A percentile compares a stretch with the other conserved stretches of the same genome.
These are phyloP conservation scores for Stegophylla sp. DNA, from an alignment of 2,888 invertebrate species.

Conservation along the genomic window DNA sequence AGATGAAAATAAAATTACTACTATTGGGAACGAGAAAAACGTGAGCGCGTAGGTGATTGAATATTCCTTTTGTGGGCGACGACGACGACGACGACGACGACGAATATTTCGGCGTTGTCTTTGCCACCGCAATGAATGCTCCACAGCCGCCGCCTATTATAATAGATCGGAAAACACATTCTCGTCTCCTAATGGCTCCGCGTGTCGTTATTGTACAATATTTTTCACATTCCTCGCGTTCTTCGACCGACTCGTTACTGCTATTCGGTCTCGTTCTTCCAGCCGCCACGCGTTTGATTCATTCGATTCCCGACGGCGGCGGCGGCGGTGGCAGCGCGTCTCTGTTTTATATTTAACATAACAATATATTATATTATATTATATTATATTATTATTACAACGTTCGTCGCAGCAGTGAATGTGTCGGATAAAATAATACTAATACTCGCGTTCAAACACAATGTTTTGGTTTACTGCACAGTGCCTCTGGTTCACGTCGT, in stretches of 20 bases:
- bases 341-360: no score
- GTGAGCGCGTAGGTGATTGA: conserved; percentile 6
- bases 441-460: no score
- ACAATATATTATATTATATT: no score
- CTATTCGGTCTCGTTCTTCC: background rate
- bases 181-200: background rate
- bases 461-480: no score
- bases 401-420: no score
- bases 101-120: conserved; percentile 18
- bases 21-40: background rate
- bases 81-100: background rate
- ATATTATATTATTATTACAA: no score
- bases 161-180: background rate
- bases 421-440: no score
- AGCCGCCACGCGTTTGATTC: no score
- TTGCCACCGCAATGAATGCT: conserved; percentile 36
- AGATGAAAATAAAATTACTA: background rate
- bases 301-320: no score
- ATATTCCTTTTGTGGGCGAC: conserved; percentile 47
- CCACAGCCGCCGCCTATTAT: background rate
- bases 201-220: conserved; percentile 23
- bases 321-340: no score
- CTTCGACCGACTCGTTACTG: background rate
- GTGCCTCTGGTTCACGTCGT: no score
- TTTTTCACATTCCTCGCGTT: conserved; percentile 23